Evolutionary conservation across 2,888 invertebrate genomes (phyloP), one percentile per base, ranked within the genome.

Genomic region (Lacanobia wlatinum): DNA sequence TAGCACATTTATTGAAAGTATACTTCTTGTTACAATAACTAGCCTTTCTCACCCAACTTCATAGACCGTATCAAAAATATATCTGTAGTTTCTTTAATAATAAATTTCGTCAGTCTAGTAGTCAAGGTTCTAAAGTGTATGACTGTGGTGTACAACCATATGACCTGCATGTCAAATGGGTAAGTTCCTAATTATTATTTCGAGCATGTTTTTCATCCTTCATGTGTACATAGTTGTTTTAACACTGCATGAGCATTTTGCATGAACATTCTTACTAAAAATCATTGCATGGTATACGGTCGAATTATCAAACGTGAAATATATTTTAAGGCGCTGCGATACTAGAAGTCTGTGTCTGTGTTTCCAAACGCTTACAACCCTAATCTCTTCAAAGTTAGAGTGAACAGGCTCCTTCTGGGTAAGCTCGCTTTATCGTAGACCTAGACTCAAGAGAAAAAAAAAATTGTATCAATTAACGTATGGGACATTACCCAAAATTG

Each of bases 131-230:
- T 78, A 50, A 62, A 77, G 78, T 82, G 83, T 81, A 76, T 38
- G 69, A 61, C 66, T 80, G 77, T 82, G 85, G 73, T 86, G 78
- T 78, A 71, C 87, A 78, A 82, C 71, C 64, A 68, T 82, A 72
- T 52, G 81, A 83, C 84, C 87, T 84, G 90, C 92, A 91, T 91
- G 92, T 81, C 71, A 82, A 61, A 56, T 81, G 90, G 93, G 93
- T 93, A 92, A 93, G 93, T 92, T 87, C 78, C 70, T 84, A 85
- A 87, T 87, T 84, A 85, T 87, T 90, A 88, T 83, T 87, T 87
- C 87, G 80, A 87, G 90, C 91, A 91, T 89, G 90, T 72, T 84
- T 76, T 79, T 56, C 73, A 67, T 76, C 48, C 53, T 70, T 58
- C 69, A 62, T 77, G 46, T 65, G 28, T 55, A 62, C 60, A 52